A percentile compares a stretch with the other conserved stretches of the same genome.
Evolutionary conservation across 2,888 invertebrate species (phyloP).

Genomic region (Scaptomyza cyrtandrae): DNA sequence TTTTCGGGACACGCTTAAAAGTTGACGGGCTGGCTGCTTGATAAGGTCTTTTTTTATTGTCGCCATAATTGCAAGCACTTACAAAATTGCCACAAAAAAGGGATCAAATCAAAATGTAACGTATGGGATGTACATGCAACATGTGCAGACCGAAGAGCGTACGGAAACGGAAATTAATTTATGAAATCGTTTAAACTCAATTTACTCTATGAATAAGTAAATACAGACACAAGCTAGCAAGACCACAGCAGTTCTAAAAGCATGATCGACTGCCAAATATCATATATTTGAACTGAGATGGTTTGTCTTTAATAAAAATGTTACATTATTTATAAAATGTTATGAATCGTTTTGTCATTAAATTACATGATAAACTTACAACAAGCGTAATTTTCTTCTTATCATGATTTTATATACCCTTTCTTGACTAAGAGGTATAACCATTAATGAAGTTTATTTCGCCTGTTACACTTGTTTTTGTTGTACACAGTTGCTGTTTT

Average conservation of each 20-base stretch:
- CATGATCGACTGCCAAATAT: slow-evolving; percentile 16
- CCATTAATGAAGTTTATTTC: too few species aligned
- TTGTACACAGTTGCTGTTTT: slow-evolving; percentile 1
- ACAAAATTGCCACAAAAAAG: slow-evolving; percentile 37
- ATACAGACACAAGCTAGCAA: slow-evolving; percentile 23
- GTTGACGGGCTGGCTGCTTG: slow-evolving; percentile 18
- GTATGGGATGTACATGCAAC: slow-evolving; percentile 7
- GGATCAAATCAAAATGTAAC: slow-evolving; percentile 55
- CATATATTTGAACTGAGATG: neutral
- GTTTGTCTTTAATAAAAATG: neutral
- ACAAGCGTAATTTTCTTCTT: neutral
- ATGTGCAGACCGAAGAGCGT: slow-evolving; percentile 5
- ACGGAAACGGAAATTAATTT: slow-evolving; percentile 77
- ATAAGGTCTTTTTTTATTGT: slow-evolving; percentile 16
- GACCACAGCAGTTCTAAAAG: neutral
- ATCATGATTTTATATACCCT: slow-evolving; percentile 4
- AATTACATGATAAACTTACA: neutral
- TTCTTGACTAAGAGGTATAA: neutral
- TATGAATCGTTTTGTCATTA: neutral
- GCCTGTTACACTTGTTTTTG: too few species aligned
- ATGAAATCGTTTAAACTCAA: slow-evolving; percentile 76
- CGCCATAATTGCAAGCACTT: slow-evolving; percentile 58
- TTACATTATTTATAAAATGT: neutral
- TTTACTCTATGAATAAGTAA: slow-evolving; percentile 65
- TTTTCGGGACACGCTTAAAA: slow-evolving; percentile 36